phyloP scores from a whole-genome alignment of 2,888 invertebrate species.

The Perdita meconis region DNA sequence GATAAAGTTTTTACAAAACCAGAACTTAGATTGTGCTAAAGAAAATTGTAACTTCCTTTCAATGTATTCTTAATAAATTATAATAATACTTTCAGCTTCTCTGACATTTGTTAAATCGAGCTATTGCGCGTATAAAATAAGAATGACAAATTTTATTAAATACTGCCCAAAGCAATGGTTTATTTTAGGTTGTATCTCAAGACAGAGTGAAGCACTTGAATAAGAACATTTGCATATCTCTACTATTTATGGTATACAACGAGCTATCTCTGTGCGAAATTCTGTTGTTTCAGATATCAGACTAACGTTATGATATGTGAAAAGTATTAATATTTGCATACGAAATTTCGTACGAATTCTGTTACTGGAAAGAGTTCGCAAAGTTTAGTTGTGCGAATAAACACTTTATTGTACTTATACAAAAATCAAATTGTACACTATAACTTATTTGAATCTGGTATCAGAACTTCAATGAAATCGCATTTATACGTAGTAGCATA shows the following conservation, averaged over 20 bases:
- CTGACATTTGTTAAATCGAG: not conserved
- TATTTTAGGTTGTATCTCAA: not conserved
- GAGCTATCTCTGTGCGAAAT: not conserved
- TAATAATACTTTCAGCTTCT: conserved; percentile 4
- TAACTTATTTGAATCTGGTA: too few relatives aligned
- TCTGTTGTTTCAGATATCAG: not conserved
- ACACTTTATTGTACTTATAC: too few relatives aligned
- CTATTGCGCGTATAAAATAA: not conserved
- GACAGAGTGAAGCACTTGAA: conserved; percentile 3
- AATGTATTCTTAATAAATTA: too few relatives aligned
- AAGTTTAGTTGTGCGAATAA: too few relatives aligned
- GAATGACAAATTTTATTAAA: not conserved
- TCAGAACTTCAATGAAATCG: too few relatives aligned
- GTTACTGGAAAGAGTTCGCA: too few relatives aligned
- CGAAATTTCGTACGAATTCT: not conserved
- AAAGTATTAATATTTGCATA: not conserved
- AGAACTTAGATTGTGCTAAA: too few relatives aligned
- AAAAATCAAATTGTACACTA: too few relatives aligned
- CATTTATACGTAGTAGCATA: too few relatives aligned
- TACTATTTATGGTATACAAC: not conserved
- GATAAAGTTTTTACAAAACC: too few relatives aligned
- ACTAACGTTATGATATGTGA: not conserved
- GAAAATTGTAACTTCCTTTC: too few relatives aligned
- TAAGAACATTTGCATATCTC: conserved; percentile 8
- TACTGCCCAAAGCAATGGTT: not conserved